Evolutionary conservation across 2,113 vertebrate species (phyloP).

Genomic region (Centrocercus urophasianus): DNA sequence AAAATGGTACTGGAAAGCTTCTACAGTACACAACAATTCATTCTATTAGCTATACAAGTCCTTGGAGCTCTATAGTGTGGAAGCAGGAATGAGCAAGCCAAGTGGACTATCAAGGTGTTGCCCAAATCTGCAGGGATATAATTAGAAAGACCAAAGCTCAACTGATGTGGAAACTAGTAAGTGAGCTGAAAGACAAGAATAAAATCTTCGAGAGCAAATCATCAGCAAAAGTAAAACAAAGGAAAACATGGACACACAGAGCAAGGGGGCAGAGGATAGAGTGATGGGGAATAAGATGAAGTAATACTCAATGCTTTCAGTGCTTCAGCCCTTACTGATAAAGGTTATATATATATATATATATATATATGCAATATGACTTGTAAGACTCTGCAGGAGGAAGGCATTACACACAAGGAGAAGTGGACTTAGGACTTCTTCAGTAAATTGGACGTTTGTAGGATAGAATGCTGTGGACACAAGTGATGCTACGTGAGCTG

Average conservation of each 20-base stretch:
- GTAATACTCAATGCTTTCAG: not conserved
- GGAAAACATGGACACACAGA: not conserved
- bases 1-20: not conserved
- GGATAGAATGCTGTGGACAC: not conserved
- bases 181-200: not conserved
- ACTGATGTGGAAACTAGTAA: not conserved
- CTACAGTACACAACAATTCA: not conserved
- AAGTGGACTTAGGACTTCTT: not conserved
- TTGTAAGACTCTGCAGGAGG: not conserved
- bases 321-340: not conserved
- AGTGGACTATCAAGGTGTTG: not conserved
- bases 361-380: not conserved
- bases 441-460: not conserved
- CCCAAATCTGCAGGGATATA: not conserved
- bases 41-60: not conserved
- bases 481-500: not conserved
- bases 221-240: not conserved
- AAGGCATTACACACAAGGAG: not conserved
- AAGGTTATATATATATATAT: not conserved
- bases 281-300: not conserved
- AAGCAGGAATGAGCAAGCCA: not conserved
- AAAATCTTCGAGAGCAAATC: not conserved
- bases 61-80: not conserved
- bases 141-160: conserved; percentile 37
- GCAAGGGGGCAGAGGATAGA: not conserved